Percentiles rank a stretch among this genome's conserved stretches.
phyloP scores from a whole-genome alignment of 2,888 invertebrate genomes.

The Nemotelus nigrinus region DNA sequence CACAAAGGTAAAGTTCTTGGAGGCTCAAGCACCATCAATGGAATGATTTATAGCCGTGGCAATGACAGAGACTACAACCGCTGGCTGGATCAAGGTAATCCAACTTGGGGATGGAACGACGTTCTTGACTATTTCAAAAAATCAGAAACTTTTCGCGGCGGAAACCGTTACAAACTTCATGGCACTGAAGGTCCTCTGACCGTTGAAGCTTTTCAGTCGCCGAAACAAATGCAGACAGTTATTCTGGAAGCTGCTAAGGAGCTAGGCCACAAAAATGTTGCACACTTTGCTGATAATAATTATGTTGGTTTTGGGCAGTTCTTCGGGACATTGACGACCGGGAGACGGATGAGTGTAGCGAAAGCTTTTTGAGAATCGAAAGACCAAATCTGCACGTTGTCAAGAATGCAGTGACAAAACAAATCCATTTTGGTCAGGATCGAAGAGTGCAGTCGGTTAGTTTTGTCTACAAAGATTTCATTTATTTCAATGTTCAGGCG shows the following conservation, averaged over 20 bases:
- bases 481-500: slow-evolving; percentile 49
- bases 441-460: slow-evolving; percentile 25
- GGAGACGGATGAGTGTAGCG: slow-evolving; percentile 79
- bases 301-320: slow-evolving; percentile 79
- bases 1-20: slow-evolving; percentile 79
- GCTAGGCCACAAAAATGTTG: slow-evolving; percentile 68
- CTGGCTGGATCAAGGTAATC: slow-evolving; percentile 76
- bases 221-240: slow-evolving; percentile 71
- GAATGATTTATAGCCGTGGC: slow-evolving; percentile 85
- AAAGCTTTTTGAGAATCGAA: slow-evolving; percentile 71
- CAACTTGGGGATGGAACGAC: slow-evolving; percentile 77
- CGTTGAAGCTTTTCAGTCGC: slow-evolving; percentile 73
- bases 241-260: slow-evolving; percentile 74
- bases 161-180: slow-evolving; percentile 68
- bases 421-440: slow-evolving; percentile 42
- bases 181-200: slow-evolving; percentile 73
- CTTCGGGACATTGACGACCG: slow-evolving; percentile 77
- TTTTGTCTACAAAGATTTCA: slow-evolving; percentile 34
- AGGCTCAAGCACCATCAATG: slow-evolving; percentile 82
- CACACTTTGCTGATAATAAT: slow-evolving; percentile 75
- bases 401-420: slow-evolving; percentile 52
- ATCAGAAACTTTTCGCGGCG: slow-evolving; percentile 78
- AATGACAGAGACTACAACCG: slow-evolving; percentile 80
- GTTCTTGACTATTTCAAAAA: slow-evolving; percentile 82
- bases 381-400: slow-evolving; percentile 56